Evolutionary conservation across 2,888 invertebrate species (phyloP), one percentile per base, ranked within the genome.

Genomic region (Acholoe squamosa): DNA sequence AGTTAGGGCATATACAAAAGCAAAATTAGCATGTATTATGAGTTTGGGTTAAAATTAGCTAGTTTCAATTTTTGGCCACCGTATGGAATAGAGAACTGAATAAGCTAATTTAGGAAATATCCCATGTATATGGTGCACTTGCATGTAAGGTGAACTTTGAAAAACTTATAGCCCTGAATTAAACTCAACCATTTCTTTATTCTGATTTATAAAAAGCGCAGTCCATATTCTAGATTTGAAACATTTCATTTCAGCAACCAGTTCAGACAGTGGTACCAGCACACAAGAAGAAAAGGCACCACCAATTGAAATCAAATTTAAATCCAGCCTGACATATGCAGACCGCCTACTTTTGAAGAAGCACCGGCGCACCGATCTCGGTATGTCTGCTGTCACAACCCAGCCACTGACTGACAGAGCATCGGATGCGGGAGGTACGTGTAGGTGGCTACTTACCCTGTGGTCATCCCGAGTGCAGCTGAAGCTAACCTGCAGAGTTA

Each of bases 291-390:
- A 92, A 28, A 71, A 84, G 14, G 90, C 92, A 22, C 34, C 89
- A 28, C 93, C 93, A 12, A 89, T 94, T 31, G 94, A 95, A 43
- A 94, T 95, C 51, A 94, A 93, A 84, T 95, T 94, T 92, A 91
- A 92, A 7, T 84, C 90, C n/a, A 80, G 56, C 22, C 90, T 92
- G 43, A 94, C 93, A 31, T 95, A 95, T 91, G 95, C 95, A 0
- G 95, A 96, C 84, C 92, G 94, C 71, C 94, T 96, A 12, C 90
- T 96, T 90, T 92, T 96, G 51, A 95, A 95, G 93, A 94, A 94
- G 91, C 94, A 95, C 91, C 92, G 95, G 88, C 92, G 95, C 86
- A 94, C 94, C 22, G 94, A 95, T 33, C 91, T 94, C 10, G 94
- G 84, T 86, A 86, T 52, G 22, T 56, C 90, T 5, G 43, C 43